Evolutionary conservation across 2,113 vertebrate species (phyloP).

Genomic region (Phalacrocorax carbo): DNA sequence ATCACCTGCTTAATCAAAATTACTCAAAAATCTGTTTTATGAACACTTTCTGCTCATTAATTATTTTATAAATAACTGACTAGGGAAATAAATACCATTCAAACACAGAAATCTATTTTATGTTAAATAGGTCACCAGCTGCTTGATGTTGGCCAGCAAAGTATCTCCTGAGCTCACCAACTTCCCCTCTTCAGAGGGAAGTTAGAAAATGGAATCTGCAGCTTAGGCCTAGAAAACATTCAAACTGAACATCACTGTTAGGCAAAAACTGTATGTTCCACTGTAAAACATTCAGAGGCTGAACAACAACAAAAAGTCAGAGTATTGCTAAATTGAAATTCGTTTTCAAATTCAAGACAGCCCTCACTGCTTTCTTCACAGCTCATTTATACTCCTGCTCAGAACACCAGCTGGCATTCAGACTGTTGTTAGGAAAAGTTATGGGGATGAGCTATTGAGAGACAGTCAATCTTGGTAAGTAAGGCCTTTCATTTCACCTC

Average conservation of each 20-base stretch:
- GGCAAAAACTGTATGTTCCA: not conserved
- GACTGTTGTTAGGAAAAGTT: not conserved
- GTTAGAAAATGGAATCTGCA: not conserved
- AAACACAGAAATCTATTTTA: not conserved
- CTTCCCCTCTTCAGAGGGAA: not conserved
- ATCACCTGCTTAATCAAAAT: not conserved
- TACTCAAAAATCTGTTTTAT: not conserved
- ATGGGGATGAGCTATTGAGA: slow-evolving; percentile 22
- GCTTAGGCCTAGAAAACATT: not conserved
- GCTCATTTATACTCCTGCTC: slow-evolving; percentile 3
- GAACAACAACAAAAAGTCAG: not conserved
- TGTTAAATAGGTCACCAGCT: not conserved
- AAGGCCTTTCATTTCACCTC: slow-evolving; percentile 42
- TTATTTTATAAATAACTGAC: not conserved
- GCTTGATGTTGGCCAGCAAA: not conserved
- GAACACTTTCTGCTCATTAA: not conserved
- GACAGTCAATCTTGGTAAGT: not conserved
- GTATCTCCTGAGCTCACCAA: not conserved
- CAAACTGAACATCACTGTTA: not conserved
- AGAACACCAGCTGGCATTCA: slow-evolving; percentile 18
- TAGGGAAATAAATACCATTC: not conserved
- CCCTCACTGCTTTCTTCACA: slow-evolving; percentile 6
- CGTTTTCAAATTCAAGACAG: slow-evolving; percentile 12
- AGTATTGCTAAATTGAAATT: not conserved
- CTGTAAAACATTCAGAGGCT: not conserved